Evolutionary conservation across 2,888 invertebrate species (phyloP), one percentile per base, ranked within the genome.

Genomic region (Eurois occulta): DNA sequence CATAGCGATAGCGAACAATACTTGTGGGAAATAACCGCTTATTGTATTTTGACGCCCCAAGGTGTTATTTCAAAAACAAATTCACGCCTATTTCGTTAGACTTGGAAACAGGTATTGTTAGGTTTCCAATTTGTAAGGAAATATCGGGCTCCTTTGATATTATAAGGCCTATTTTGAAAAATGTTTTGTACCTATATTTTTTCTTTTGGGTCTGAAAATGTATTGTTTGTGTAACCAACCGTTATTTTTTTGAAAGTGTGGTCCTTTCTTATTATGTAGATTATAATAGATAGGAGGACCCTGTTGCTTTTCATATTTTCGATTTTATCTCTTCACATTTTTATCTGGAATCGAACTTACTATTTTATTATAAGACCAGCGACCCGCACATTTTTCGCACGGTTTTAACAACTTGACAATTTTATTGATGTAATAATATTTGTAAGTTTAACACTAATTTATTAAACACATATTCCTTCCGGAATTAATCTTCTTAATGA

Each of bases 11-110:
- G n/a, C 52, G 69, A 62, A 84, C 80, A 76, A 84, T 83, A 60
- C 84, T 80, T 62, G 18, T 21, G 84, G 84, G 80, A 84, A 84
- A 80, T 80, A 80, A 75, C 16, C 65, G 71, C 43, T 75, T 67
- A 84, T 80, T 83, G 80, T 76, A 41, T 76, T 75, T 43, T 46
- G 16, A 66, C 68, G 35, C 55, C 58, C n/a, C 28, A n/a, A 67
- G 32, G 60, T 32, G 60, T 75, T 70, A 16, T 69, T 66, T 70
- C 69, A 72, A 41, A 62, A 75, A 72, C 48, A 68, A 78, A 85
- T 81, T 72, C 68, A 65, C 75, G 80, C 43, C 60, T 71, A 70
- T 79, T 72, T 75, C 16, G 35, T 75, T 68, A 71, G n/a, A 32
- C 46, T 21, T 73, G 24, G 8, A 24, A 67, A 68, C 74, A 66